Evolutionary conservation across 2,113 vertebrate genomes (phyloP).

Genomic region (Spea multiplicata): DNA sequence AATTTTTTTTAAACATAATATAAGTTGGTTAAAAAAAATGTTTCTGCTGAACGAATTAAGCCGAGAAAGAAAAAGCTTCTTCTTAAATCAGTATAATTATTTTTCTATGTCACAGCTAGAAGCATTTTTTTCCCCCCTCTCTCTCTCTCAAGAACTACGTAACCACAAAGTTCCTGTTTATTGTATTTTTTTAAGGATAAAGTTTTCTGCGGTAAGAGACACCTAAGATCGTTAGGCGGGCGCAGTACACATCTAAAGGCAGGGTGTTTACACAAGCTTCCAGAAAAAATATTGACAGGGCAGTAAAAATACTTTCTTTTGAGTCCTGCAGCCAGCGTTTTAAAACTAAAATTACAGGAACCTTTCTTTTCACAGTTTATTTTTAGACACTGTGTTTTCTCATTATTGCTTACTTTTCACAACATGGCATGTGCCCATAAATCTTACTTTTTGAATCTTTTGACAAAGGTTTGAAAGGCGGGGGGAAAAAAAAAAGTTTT

Average conservation of each 20-base stretch:
- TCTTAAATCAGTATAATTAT: conserved; percentile 55
- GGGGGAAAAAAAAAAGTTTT: conserved; percentile 10
- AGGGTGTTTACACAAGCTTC: conserved; percentile 67
- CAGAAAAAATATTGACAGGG: conserved; percentile 82
- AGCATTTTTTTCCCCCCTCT: conserved; percentile 33
- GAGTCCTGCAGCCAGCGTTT: conserved; percentile 72
- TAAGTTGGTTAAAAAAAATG: conserved; percentile 48
- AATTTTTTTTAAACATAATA: conserved; percentile 43
- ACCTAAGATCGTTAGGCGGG: conserved; percentile 67
- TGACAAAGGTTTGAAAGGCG: conserved; percentile 12
- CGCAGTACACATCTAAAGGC: conserved; percentile 67
- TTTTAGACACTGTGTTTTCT: conserved; percentile 67
- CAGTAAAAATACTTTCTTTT: conserved; percentile 79
- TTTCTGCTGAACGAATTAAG: conserved; percentile 29
- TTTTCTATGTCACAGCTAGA: conserved; percentile 55
- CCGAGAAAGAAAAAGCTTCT: conserved; percentile 50
- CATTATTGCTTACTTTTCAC: conserved; percentile 57
- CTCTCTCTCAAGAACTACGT: conserved; percentile 60
- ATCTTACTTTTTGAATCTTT: conserved; percentile 48
- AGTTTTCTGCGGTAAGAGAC: conserved; percentile 70
- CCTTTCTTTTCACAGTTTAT: conserved; percentile 67
- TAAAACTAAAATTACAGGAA: conserved; percentile 75
- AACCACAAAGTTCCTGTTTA: conserved; percentile 74
- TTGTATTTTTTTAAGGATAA: conserved; percentile 67
- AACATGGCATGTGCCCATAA: conserved; percentile 55